Percentiles rank a stretch among this genome's conserved stretches.
Evolutionary conservation across 2,113 vertebrate species (phyloP).

Genomic region (Piaya cayana): DNA sequence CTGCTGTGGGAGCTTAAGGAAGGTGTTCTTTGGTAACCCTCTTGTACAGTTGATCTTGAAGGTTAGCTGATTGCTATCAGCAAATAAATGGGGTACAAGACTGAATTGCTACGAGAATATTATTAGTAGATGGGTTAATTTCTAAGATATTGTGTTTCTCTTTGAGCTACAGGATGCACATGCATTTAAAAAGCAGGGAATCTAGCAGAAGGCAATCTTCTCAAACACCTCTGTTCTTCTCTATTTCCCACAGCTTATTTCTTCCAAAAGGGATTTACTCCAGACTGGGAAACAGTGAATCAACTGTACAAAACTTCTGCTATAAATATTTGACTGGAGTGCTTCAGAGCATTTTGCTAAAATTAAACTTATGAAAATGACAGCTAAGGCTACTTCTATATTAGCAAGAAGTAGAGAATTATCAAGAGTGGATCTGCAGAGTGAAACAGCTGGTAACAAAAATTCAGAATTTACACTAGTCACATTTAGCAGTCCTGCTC

Average conservation of each 20-base stretch:
- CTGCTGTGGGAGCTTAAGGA: too few species aligned
- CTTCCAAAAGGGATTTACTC: neutral
- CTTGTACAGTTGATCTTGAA: neutral
- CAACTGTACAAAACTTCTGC: neutral
- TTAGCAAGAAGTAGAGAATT: neutral
- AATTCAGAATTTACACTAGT: neutral
- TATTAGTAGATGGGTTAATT: neutral
- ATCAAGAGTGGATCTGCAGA: neutral
- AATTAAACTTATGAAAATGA: neutral
- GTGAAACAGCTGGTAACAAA: neutral
- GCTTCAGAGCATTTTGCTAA: neutral
- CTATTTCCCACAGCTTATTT: neutral
- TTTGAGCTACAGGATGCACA: neutral
- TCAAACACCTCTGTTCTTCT: neutral
- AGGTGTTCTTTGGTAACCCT: neutral
- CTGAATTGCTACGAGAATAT: neutral
- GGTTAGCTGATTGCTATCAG: neutral
- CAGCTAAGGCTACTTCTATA: neutral
- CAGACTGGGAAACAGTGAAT: neutral
- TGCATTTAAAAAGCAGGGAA: neutral
- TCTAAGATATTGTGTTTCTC: neutral
- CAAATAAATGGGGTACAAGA: neutral
- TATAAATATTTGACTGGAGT: neutral
- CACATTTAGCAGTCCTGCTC: neutral
- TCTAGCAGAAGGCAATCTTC: neutral